Percentiles rank a stretch among this genome's conserved stretches.
phyloP scores from a whole-genome alignment of 2,888 invertebrate genomes.

The Morpho helenor region DNA sequence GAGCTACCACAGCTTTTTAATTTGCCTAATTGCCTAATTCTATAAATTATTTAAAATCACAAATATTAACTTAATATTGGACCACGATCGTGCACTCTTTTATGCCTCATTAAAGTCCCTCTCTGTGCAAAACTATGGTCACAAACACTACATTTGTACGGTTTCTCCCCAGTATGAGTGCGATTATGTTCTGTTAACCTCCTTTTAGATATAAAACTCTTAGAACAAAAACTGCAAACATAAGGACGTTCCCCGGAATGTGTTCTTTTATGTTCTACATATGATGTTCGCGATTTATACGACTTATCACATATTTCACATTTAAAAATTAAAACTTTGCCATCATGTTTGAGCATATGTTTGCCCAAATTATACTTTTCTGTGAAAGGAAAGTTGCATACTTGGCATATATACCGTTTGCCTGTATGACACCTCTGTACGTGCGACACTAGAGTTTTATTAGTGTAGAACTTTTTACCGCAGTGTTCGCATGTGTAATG shows the following conservation, averaged over 20 bases:
- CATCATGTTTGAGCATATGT: constrained; percentile 62
- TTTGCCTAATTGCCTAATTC: no score
- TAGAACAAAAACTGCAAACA: constrained; percentile 52
- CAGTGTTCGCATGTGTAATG: constrained; percentile 63
- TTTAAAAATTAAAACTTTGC: constrained; percentile 40
- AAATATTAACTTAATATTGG: no score
- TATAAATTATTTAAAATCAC: no score
- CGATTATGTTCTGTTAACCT: constrained; percentile 58
- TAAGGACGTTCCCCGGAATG: constrained; percentile 67
- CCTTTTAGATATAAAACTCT: constrained; percentile 58
- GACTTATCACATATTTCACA: constrained; percentile 65
- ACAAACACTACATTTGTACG: constrained; percentile 59
- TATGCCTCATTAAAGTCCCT: constrained; percentile 63
- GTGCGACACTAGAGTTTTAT: constrained; percentile 50
- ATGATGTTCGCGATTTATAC: constrained; percentile 47
- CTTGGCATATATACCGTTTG: constrained; percentile 58
- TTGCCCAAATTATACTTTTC: constrained; percentile 62
- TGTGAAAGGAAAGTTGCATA: constrained; percentile 60
- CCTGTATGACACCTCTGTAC: constrained; percentile 51
- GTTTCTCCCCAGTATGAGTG: constrained; percentile 67
- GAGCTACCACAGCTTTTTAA: no score
- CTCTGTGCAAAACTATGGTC: constrained; percentile 63
- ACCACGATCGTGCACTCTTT: constrained; percentile 54
- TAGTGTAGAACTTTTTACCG: constrained; percentile 63
- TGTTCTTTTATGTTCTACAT: constrained; percentile 61